Evolutionary conservation across 2,797 vertebrate genomes (phyloP).

Genomic region (Dendrocincla fuliginosa): DNA sequence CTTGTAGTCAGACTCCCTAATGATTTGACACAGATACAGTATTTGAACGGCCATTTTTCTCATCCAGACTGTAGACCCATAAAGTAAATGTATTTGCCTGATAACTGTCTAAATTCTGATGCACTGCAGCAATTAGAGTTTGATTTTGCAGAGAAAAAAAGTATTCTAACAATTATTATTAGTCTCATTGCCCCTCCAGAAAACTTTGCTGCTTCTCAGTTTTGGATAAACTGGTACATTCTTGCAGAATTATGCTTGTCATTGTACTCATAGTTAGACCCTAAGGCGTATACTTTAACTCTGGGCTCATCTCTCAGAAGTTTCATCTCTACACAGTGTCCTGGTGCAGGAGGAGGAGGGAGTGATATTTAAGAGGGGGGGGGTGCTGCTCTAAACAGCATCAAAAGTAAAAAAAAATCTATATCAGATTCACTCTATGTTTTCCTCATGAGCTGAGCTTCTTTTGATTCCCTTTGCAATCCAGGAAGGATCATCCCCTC

Average conservation of each 20-base stretch:
- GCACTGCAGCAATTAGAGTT: neutral
- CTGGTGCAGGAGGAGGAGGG: neutral
- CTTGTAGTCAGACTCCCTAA: neutral
- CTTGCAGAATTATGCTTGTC: neutral
- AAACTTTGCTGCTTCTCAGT: neutral
- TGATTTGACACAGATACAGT: neutral
- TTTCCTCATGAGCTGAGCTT: neutral
- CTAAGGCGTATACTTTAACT: neutral
- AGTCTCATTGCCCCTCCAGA: neutral
- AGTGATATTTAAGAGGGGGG: neutral
- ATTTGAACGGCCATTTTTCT: neutral
- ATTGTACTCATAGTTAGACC: neutral
- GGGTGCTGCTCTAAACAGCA: neutral
- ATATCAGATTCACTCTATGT: neutral
- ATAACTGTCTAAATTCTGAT: neutral
- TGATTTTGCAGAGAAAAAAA: neutral
- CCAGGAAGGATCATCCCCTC: neutral
- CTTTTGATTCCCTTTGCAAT: neutral
- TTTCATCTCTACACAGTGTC: neutral
- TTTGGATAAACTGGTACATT: neutral
- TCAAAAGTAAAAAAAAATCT: neutral
- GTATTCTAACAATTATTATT: neutral
- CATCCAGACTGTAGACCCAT: neutral
- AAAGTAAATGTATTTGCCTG: neutral
- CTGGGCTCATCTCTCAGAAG: neutral